Base-by-base conservation (phyloP, 2,113 vertebrate genomes). In the Piaya cayana region DNA sequence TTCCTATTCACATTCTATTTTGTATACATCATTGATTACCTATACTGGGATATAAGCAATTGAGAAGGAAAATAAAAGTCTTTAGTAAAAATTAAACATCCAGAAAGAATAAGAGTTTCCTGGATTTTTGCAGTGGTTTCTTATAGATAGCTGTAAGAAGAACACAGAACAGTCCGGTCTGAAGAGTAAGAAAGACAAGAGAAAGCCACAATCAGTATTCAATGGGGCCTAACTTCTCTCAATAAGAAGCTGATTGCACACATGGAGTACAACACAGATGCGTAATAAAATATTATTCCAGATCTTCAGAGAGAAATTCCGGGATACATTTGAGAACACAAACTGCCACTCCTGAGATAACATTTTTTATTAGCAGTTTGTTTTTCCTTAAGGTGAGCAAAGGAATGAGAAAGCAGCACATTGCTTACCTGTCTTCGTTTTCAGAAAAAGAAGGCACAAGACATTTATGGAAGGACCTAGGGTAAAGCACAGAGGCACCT, bases 171-270 rank as follows among this genome's bases (percentile, higher is more conserved):
- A 0, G 4, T 12, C 6, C 34, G 52, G 17, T 14, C 8, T 25
- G 70, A 84, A 62, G 83, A 60, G 27, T 5, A 25, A 79, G 29
- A 88, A 65, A 80, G 43, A 55, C 4, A 15, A 36, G 19, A 62
- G n/a, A 89, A 91, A 89, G 17, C 17, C 53, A 70, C 8, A 8
- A 55, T 12, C 26, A n/a, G 11, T 36, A 4, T 17, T 34, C 2
- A 3, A n/a, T 26, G 45, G 29, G 18, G 18, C 25, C 52, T 11
- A 69, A 27, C 26, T 65, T 53, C 30, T 55, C 16, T 45, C 49
- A 76, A 12, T 1, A 76, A n/a, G 27, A 53, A 76, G 14, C 39
- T 58, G 20, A 30, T 62, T 62, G 36, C 15, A 45, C 0, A 0
- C 12, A 29, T 2, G 4, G 15, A 87, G 6, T 18, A 29, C 11